These are phyloP conservation scores for Agyllia agylla DNA, from an alignment of 2,888 invertebrate genomes.

Conservation along the genomic window DNA sequence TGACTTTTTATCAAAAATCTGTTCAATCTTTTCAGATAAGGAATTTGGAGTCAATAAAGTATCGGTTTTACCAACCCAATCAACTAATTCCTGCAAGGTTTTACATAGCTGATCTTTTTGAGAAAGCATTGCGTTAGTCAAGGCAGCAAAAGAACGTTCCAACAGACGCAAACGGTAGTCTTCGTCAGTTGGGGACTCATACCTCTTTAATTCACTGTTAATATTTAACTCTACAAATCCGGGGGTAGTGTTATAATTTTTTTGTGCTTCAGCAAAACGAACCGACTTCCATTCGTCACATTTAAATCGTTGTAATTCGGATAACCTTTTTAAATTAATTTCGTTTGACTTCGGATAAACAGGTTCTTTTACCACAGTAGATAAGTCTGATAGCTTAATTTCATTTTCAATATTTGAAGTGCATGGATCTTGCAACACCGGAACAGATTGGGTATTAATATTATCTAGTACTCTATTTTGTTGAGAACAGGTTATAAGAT, in stretches of 20 bases:
- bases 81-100: not conserved
- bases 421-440: not conserved
- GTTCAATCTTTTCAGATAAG: slow-evolving; percentile 8
- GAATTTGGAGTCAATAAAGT: not conserved
- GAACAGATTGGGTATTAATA: not conserved
- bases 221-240: slow-evolving; percentile 6
- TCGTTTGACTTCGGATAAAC: not conserved
- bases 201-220: not conserved
- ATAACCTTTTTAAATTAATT: not conserved
- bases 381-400: not conserved
- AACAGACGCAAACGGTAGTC: not conserved
- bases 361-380: not conserved
- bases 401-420: not conserved
- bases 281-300: not conserved
- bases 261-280: not conserved
- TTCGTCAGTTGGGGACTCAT: not conserved
- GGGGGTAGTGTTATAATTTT: not conserved
- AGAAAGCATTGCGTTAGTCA: not conserved
- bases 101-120: not conserved
- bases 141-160: slow-evolving; percentile 1
- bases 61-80: not conserved
- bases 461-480: not conserved
- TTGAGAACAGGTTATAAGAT: not conserved
- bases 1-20: slow-evolving; percentile 8
- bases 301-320: not conserved